Base-by-base conservation (phyloP, 2,113 vertebrate genomes). In the Chionodraco myersi region DNA sequence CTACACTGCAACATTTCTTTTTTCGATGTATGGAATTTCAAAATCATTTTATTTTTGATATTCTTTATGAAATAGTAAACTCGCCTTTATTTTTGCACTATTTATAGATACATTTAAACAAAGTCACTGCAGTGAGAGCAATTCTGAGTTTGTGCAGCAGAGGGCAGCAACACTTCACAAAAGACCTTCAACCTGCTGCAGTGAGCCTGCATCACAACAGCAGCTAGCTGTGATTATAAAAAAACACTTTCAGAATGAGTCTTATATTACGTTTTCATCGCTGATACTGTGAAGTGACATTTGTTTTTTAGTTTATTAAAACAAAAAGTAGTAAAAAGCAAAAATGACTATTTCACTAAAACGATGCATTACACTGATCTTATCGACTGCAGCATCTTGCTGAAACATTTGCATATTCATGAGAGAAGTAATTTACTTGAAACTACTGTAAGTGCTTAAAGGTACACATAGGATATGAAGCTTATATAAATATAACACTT, bases 391-490 rank as follows among this genome's bases (percentile, higher is more conserved):
- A 12, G 54, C 34, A 51, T 71, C 54, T 30, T 73, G 47, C 76
- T 86, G 76, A 62, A 84, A 6, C 1, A 82, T 87, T 63, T 84
- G 34, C 77, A 89, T 82, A 80, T 77, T 75, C 58, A 80, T 70
- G 63, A 62, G 49, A 13, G 34, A 47, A 56, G 4, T 18, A 1
- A 34, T 72, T 72, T 49, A 18, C 18, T 48, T 70, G 1, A 14
- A 30, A 77, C 53, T 66, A 3, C 44, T 69, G 9, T 9, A 52
- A 26, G 60, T 21, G 18, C 1, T 18, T 3, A 30, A 67, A 52
- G 15, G 15, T 62, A 30, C 18, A 1, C 12, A 41, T 1, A 2
- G 51, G n/a, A 5, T 57, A 51, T 14, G 11, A 1, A 58, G 15
- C 14, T 62, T 0, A 34, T 26, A 30, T 41, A 7, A 7, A 41